phyloP scores from a whole-genome alignment of 2,888 invertebrate genomes.

The Tipula unca region DNA sequence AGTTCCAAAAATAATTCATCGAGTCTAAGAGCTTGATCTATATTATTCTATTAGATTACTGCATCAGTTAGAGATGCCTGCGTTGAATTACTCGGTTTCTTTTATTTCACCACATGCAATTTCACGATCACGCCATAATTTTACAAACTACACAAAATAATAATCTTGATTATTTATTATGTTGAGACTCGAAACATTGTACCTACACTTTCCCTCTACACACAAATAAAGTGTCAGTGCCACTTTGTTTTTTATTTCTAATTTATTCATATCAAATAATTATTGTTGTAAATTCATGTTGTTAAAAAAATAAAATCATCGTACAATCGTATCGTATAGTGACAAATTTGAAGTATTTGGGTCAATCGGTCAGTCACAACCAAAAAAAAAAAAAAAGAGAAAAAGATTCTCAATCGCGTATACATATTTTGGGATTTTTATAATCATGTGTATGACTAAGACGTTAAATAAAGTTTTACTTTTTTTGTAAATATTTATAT shows the following conservation, averaged over 20 bases:
- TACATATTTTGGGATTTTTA: neutral
- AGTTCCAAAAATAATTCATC: no score
- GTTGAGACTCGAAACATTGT: no score
- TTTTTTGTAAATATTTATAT: neutral
- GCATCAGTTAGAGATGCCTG: no score
- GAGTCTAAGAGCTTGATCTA: no score
- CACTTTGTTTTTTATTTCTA: neutral
- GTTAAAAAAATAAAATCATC: neutral
- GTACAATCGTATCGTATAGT: neutral
- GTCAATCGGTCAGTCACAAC: neutral
- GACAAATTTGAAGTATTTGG: neutral
- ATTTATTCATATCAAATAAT: neutral
- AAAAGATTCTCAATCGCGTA: neutral
- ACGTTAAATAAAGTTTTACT: neutral
- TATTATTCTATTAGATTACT: no score
- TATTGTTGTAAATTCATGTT: neutral
- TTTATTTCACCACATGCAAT: no score
- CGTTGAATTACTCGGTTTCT: no score
- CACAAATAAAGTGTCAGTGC: neutral
- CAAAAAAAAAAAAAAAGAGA: neutral
- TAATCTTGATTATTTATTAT: no score
- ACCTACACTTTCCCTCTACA: neutral
- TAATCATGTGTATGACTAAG: neutral
- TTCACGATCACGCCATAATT: no score
- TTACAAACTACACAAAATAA: no score